These are phyloP conservation scores for Vireo altiloquus DNA, from an alignment of 2,113 vertebrate genomes.

Conservation along the genomic window DNA sequence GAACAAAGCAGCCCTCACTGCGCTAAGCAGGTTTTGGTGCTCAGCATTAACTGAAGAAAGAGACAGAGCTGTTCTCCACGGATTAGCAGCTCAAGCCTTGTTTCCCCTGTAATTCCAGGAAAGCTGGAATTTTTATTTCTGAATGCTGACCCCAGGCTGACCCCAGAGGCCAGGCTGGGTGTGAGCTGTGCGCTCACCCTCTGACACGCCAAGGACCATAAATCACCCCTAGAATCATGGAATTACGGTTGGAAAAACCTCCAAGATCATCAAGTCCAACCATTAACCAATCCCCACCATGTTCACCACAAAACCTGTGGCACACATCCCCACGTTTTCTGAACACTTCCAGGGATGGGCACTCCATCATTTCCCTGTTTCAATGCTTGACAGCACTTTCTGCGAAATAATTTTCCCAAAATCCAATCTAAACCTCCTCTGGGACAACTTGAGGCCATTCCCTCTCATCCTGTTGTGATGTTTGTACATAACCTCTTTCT, in stretches of 20 bases:
- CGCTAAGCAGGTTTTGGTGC: neutral
- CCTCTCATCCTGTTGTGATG: neutral
- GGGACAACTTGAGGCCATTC: neutral
- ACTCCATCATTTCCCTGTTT: neutral
- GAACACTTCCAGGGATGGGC: neutral
- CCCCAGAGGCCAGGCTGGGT: neutral
- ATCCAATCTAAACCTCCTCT: neutral
- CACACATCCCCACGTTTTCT: neutral
- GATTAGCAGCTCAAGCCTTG: neutral
- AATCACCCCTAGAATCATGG: neutral
- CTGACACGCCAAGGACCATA: neutral
- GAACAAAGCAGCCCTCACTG: neutral
- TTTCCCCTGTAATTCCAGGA: neutral
- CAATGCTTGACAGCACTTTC: neutral
- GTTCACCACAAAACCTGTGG: neutral
- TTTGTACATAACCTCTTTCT: neutral
- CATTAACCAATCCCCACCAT: neutral
- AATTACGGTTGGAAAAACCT: neutral
- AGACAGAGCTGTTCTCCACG: neutral
- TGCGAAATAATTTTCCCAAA: neutral
- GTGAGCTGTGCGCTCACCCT: neutral
- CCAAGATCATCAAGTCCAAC: neutral
- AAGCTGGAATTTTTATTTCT: neutral
- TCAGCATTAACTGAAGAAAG: neutral
- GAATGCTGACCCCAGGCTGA: neutral